Base-by-base conservation (phyloP, 1,140 invertebrate species). In the Zelostemma sp. region DNA sequence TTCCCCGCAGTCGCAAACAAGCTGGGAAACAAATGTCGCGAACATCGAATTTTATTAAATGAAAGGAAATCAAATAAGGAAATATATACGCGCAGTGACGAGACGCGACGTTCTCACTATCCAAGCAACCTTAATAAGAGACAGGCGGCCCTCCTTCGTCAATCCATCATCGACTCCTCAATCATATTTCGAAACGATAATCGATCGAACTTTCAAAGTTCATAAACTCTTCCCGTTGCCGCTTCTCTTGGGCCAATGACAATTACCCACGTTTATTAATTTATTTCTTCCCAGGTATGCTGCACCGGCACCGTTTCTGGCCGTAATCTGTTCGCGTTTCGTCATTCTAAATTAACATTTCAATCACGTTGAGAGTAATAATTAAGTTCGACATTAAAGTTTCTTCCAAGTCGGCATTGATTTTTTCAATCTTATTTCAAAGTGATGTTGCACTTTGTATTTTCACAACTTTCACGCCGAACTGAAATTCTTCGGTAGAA, bases 1-100 rank as follows among this genome's bases (percentile, higher is more conserved):
- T 54, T 33, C 45, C 56, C 54, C 31, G 53, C 41, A 54, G 21
- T 14, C n/a, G 11, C 8, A 19, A 56, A 43, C 38, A 58, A 38
- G 9, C 35, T 38, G 35, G 35, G 35, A 38, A 38, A 38, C 35
- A 38, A 38, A 38, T 38, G 35, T 38, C 35, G 35, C n/a, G 35
- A 38, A 38, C n/a, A 38, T 58, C 41, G 45, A 40, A 49, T 41
- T 47, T n/a, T n/a, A n/a, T n/a, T n/a, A 63, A 63, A 59, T 54
- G n/a, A 54, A 59, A 63, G 59, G 55, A 63, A 68, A 68, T 68
- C 66, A 54, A 68, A 68, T 53, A 41, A 68, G 66, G 59, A 68
- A 68, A 59, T n/a, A 9, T 43, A 43, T 38, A n/a, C 35, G 12
- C 21, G 65, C 9, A 47, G 53, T 58, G 51, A 61, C 46, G 40